Conservation (phyloP, 2,797 vertebrate genomes). For the Acanthurus leucopareius region DNA sequence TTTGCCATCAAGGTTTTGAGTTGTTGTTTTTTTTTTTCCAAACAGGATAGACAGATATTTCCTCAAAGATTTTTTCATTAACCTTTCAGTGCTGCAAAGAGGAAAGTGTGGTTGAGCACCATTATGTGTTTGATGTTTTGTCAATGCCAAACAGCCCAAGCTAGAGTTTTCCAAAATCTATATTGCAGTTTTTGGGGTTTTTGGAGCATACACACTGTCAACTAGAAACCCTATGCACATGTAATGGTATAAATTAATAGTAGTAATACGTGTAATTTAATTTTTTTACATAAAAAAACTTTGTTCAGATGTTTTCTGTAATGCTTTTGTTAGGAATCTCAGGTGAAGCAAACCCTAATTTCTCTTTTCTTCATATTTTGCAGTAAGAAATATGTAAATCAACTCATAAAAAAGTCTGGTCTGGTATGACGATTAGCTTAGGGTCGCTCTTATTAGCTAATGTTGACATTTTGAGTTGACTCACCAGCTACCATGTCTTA, state of each 20-base stretch:
- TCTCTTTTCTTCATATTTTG: neutral
- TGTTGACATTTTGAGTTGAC: no score
- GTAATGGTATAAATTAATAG: no score
- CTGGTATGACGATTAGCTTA: no score
- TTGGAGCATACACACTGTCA: neutral
- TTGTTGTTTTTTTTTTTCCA: neutral
- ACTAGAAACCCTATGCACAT: neutral
- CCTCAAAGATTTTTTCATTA: slow-evolving; percentile 23
- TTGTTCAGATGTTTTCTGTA: neutral
- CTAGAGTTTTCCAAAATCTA: neutral
- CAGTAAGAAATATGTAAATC: neutral
- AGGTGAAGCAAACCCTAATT: neutral
- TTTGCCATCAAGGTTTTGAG: slow-evolving; percentile 29
- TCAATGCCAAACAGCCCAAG: neutral
- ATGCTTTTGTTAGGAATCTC: neutral
- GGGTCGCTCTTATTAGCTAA: no score
- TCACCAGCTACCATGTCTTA: neutral
- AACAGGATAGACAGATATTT: slow-evolving; percentile 26
- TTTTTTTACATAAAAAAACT: neutral
- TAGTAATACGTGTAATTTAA: no score
- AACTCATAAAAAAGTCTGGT: no score
- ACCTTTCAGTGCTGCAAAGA: neutral
- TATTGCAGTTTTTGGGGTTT: neutral
- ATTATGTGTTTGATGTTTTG: slow-evolving; percentile 24
- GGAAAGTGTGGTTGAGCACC: slow-evolving; percentile 22